These are phyloP conservation scores for Amphipoea oculea DNA, from an alignment of 2,888 invertebrate genomes.

Conservation along the genomic window DNA sequence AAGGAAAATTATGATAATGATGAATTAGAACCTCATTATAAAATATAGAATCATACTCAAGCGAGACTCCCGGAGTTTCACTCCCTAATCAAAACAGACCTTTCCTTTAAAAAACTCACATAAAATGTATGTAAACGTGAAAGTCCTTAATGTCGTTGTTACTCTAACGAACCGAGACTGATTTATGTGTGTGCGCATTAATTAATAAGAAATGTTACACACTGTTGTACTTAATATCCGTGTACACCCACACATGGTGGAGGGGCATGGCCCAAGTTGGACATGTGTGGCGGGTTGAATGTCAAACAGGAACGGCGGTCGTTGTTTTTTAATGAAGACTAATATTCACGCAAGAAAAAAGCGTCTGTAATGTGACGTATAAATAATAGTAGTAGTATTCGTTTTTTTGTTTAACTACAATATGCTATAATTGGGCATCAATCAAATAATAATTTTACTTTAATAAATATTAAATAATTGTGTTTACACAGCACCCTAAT, in stretches of 20 bases:
- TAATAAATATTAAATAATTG: neutral
- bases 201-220: constrained; percentile 88
- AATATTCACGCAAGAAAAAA: neutral
- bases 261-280: constrained; percentile 57
- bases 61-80: constrained; percentile 5
- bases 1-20: neutral
- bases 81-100: constrained; percentile 11
- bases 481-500: too few relatives aligned
- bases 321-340: neutral
- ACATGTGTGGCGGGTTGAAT: constrained; percentile 52
- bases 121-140: constrained; percentile 74
- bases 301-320: constrained; percentile 18
- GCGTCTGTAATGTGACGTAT: neutral
- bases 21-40: neutral
- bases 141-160: constrained; percentile 83
- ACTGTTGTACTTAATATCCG: constrained; percentile 69
- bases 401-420: neutral
- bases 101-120: constrained; percentile 28
- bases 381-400: neutral
- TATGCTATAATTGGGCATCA: too few relatives aligned
- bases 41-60: neutral
- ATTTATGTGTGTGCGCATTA: constrained; percentile 89
- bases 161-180: constrained; percentile 89
- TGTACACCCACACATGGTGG: constrained; percentile 73
- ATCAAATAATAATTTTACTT: neutral